Evolutionary conservation across 2,888 invertebrate species (phyloP).

Genomic region (Isotomurus palustris): DNA sequence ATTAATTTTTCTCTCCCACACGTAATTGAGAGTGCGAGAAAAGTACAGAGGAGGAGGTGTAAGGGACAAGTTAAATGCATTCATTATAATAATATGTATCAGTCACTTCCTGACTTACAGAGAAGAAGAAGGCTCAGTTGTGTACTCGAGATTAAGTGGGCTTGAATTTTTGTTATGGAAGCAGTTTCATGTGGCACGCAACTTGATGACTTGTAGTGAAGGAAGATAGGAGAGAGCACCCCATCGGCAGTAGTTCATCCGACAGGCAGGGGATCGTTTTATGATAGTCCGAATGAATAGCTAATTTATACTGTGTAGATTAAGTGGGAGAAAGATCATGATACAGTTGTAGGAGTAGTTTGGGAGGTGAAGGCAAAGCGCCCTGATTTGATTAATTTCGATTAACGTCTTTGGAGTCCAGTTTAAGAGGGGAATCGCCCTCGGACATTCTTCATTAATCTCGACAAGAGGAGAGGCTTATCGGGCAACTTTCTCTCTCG

Average conservation of each 20-base stretch:
- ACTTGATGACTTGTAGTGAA: neutral
- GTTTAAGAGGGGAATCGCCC: conserved; percentile 34
- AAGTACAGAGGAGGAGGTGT: too few species aligned
- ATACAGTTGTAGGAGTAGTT: conserved; percentile 1
- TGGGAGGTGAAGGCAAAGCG: conserved; percentile 14
- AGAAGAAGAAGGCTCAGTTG: neutral
- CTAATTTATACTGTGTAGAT: too few species aligned
- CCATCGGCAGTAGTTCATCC: too few species aligned
- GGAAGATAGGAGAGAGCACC: too few species aligned
- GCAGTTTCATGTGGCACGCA: neutral
- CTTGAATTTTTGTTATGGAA: neutral
- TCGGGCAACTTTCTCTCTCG: conserved; percentile 44
- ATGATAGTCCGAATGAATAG: too few species aligned
- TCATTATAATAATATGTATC: conserved; percentile 16
- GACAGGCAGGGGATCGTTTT: too few species aligned
- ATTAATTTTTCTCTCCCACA: conserved; percentile 10
- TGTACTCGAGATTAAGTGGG: neutral
- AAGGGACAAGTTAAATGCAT: conserved; percentile 14
- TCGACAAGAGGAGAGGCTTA: conserved; percentile 43
- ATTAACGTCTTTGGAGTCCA: conserved; percentile 36
- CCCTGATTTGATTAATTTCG: conserved; percentile 45
- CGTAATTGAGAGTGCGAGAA: too few species aligned
- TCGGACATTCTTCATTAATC: conserved; percentile 47
- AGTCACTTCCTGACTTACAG: conserved; percentile 4
- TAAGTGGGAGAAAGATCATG: conserved; percentile 9